Evolutionary conservation across 1,140 invertebrate genomes (phyloP).

Genomic region (Sinonovacula constricta): DNA sequence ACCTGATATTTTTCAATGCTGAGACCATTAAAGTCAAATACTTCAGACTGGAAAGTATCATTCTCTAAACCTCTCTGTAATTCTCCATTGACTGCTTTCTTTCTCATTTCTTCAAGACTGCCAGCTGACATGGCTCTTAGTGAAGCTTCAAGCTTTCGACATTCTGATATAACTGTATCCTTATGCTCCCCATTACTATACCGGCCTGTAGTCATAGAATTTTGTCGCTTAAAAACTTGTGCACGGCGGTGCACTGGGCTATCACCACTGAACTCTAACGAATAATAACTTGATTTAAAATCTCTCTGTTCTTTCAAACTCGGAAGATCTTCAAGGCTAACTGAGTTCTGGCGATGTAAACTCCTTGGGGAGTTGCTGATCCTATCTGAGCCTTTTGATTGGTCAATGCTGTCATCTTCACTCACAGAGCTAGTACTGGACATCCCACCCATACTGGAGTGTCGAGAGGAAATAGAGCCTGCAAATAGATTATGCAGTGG

Average conservation of each 20-base stretch:
- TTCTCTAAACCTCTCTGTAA: neutral
- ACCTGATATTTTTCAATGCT: no score
- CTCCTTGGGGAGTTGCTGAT: neutral
- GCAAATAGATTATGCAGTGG: no score
- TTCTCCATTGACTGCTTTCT: neutral
- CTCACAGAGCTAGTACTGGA: slow-evolving; percentile 65
- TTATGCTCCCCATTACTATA: no score
- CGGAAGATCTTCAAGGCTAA: slow-evolving; percentile 20
- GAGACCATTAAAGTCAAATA: no score
- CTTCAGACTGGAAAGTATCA: no score
- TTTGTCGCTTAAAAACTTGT: no score
- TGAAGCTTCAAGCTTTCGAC: slow-evolving; percentile 60
- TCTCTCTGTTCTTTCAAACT: slow-evolving; percentile 38
- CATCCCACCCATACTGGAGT: slow-evolving; percentile 45
- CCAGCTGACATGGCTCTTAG: slow-evolving; percentile 55
- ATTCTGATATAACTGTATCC: slow-evolving; percentile 51
- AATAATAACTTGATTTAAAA: slow-evolving; percentile 45
- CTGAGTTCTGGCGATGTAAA: neutral
- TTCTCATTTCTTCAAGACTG: slow-evolving; percentile 24
- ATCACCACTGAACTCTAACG: slow-evolving; percentile 30
- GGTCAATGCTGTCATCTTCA: slow-evolving; percentile 57
- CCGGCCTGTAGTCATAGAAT: no score
- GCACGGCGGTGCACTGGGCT: no score
- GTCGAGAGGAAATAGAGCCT: slow-evolving; percentile 40
- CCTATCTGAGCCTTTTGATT: neutral